Conservation (phyloP, 1,140 invertebrate genomes). For the Schlechtendalia chinensis region DNA sequence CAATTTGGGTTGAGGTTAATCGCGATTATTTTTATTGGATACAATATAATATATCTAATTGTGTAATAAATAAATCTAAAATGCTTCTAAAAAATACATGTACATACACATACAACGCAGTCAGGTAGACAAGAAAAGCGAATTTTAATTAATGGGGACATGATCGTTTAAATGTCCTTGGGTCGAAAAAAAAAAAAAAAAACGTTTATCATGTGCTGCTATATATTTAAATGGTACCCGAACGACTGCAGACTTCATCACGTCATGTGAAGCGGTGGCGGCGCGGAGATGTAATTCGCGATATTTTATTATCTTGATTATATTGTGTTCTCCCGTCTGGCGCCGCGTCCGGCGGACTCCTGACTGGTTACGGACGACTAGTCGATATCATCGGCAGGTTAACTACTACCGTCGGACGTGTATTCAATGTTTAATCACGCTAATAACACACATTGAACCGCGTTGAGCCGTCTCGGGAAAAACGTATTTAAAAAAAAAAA, state of each 20-base stretch:
- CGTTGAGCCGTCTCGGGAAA: too few relatives aligned
- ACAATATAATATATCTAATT: slow-evolving; percentile 1
- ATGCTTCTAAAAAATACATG: background rate
- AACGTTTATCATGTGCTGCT: too few relatives aligned
- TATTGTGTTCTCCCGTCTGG: too few relatives aligned
- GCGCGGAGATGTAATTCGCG: background rate
- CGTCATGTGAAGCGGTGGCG: too few relatives aligned
- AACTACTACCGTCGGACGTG: too few relatives aligned
- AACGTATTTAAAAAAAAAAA: too few relatives aligned
- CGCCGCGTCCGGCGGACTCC: too few relatives aligned
- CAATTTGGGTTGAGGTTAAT: slow-evolving; percentile 35
- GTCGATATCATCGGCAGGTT: too few relatives aligned
- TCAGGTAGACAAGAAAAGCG: background rate
- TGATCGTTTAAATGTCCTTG: slow-evolving; percentile 8
- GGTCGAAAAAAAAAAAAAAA: background rate
- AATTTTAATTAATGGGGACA: slow-evolving; percentile 12
- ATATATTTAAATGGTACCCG: background rate
- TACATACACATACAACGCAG: too few relatives aligned
- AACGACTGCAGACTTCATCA: background rate
- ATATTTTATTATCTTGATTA: background rate
- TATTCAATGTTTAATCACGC: too few relatives aligned
- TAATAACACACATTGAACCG: too few relatives aligned
- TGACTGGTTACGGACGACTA: too few relatives aligned
- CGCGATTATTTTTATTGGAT: background rate
- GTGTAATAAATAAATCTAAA: background rate